Evolutionary conservation across 2,797 vertebrate genomes (phyloP), one percentile per base, ranked within the genome.

Genomic region (Leucoraja ocellata): DNA sequence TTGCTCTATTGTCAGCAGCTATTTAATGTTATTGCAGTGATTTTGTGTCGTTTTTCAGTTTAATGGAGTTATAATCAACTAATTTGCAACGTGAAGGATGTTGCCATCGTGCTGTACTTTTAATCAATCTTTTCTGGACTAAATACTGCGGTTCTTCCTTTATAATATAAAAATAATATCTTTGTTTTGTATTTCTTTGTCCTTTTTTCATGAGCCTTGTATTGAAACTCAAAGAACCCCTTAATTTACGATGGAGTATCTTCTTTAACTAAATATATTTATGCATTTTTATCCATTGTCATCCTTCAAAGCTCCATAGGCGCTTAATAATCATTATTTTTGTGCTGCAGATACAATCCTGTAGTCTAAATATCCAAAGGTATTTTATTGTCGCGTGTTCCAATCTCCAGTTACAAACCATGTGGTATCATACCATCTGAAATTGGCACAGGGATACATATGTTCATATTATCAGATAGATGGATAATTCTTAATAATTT

Each of bases 21-120:
- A 73, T 39, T 91, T 71, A 73, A 39, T 91, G 39, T 73, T 21
- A 71, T 73, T 46, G 25, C 9, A 39, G 4, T 36, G 63, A 39
- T 39, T 73, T 46, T 9, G 11, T 36, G 68, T 73, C 68, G 13
- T 1, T 74, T 73, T 71, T 91, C 36, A 65, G 25, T 13, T 91
- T 74, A 61, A 65, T 88, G 58, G 65, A 74, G 71, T 25, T 61
- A 54, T 74, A 39, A 74, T 36, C 68, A 91, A 28, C 21, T 73
- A 91, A 91, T 74, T 54, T 36, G 14, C 58, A 91, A 39, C 25
- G 36, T 91, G 10, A 91, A 91, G 36, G 86, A 39, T 91, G 32
- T 9, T 21, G 71, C 21, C 71, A 61, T 32, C 39, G 63, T 74
- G 39, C 36, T 73, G 73, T 28, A 63, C 23, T 63, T 84, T 10